Conservation (phyloP, 2,888 invertebrate genomes). For the Napeogenes inachia region DNA sequence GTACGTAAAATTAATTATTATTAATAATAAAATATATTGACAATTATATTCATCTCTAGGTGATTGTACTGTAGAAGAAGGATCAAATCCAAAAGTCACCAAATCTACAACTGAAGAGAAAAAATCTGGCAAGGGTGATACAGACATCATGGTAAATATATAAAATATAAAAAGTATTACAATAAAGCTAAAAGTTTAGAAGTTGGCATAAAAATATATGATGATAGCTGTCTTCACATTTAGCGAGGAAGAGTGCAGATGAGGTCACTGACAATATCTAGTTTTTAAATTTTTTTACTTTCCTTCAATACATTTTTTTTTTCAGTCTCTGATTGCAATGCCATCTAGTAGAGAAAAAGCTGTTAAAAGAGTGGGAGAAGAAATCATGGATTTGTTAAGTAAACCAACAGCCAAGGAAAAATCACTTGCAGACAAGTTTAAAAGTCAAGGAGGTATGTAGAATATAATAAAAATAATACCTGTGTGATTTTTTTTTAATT, state of each 20-base stretch:
- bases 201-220: too few species aligned
- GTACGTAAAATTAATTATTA: not conserved
- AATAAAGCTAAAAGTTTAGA: too few species aligned
- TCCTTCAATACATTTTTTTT: conserved; percentile 11
- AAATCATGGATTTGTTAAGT: conserved; percentile 94
- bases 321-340: conserved; percentile 89
- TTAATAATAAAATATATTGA: not conserved
- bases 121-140: conserved; percentile 77
- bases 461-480: too few species aligned
- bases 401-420: conserved; percentile 98
- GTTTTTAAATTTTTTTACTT: not conserved
- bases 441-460: conserved; percentile 90
- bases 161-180: too few species aligned
- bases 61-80: conserved; percentile 55
- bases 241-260: too few species aligned
- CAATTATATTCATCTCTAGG: conserved; percentile 39
- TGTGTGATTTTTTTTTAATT: too few species aligned
- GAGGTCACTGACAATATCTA: too few species aligned
- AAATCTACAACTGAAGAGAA: conserved; percentile 75
- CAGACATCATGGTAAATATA: conserved; percentile 81
- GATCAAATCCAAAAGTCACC: conserved; percentile 58
- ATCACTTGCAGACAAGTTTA: conserved; percentile 95
- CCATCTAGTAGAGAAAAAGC: conserved; percentile 97
- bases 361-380: conserved; percentile 96
- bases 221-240: too few species aligned